Percentiles rank a stretch among this genome's conserved stretches.
These are phyloP conservation scores for Galago senegalensis DNA, from an alignment of 2,797 vertebrate species.

Conservation along the genomic window DNA sequence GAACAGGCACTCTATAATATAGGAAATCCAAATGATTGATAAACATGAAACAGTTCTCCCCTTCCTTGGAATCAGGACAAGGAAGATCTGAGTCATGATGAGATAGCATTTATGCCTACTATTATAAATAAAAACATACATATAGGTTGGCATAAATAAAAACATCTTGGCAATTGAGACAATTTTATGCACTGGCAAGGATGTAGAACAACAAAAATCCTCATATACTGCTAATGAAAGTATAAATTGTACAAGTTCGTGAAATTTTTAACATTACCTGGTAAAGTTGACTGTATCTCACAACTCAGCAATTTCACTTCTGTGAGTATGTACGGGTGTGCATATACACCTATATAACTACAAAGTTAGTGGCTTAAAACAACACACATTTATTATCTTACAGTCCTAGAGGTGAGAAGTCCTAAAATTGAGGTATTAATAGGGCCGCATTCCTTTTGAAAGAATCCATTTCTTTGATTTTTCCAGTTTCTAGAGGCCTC, in stretches of 20 bases:
- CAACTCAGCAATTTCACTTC: neutral
- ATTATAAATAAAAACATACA: neutral
- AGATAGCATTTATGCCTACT: neutral
- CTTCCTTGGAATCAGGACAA: neutral
- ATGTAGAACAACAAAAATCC: neutral
- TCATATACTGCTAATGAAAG: neutral
- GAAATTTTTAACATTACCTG: neutral
- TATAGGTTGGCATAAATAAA: neutral
- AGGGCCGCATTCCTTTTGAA: neutral
- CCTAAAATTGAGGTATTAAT: neutral
- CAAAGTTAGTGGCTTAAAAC: neutral
- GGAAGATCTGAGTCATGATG: neutral
- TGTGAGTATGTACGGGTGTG: neutral
- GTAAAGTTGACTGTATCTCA: neutral
- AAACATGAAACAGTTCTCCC: neutral
- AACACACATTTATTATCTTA: neutral
- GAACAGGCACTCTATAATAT: neutral
- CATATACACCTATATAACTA: neutral
- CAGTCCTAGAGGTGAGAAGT: neutral
- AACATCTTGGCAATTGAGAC: neutral
- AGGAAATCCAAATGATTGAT: neutral
- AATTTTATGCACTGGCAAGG: neutral
- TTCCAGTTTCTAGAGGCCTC: neutral
- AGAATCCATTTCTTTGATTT: neutral
- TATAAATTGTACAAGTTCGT: neutral